Conservation (phyloP, 2,888 invertebrate genomes). For the Glyphotaelius pellucidus region DNA sequence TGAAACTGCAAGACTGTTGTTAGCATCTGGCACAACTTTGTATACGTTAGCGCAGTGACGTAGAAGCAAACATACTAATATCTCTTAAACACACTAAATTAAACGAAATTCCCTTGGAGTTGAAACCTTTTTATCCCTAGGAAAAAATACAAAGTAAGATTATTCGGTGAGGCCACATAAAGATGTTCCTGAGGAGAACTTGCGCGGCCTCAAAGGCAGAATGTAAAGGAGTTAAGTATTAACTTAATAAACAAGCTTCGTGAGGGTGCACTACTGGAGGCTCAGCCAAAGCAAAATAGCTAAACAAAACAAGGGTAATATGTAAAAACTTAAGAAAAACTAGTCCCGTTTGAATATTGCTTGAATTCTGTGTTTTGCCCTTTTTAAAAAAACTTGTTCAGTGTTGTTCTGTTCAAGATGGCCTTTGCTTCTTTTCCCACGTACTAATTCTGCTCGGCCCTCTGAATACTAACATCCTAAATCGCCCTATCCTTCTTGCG, state of each 20-base stretch:
- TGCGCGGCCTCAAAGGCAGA: conserved; percentile 4
- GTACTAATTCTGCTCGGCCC: conserved; percentile 48
- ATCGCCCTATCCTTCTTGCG: neutral
- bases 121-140: neutral
- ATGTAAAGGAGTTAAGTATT: conserved; percentile 48
- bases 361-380: neutral
- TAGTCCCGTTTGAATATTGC: neutral
- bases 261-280: neutral
- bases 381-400: neutral
- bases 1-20: neutral
- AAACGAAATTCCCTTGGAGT: neutral
- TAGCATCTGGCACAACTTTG: neutral
- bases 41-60: neutral
- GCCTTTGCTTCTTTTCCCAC: conserved; percentile 53
- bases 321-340: neutral
- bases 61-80: neutral
- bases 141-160: neutral
- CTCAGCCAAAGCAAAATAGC: neutral
- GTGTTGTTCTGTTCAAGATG: conserved; percentile 5
- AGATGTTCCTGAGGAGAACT: conserved; percentile 5
- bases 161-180: neutral
- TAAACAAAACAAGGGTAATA: neutral
- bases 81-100: neutral
- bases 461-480: conserved; percentile 33
- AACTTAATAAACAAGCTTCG: conserved; percentile 47